Conservation (phyloP, 2,888 invertebrate species). For the Entomobrya multifasciata region DNA sequence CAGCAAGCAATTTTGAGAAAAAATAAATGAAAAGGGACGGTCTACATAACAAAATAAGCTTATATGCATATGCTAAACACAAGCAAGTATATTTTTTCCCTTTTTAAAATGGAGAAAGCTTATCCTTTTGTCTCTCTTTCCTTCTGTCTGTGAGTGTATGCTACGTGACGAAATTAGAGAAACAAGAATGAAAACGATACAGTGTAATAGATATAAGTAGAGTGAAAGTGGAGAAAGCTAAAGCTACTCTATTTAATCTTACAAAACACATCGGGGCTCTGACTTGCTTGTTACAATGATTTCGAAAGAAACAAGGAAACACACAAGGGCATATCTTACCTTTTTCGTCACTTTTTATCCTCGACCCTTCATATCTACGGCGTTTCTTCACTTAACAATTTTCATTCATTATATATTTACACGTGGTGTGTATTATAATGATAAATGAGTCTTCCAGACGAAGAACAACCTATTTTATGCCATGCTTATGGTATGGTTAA, state of each 20-base stretch:
- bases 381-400: background rate
- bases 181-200: constrained; percentile 21
- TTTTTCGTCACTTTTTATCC: background rate
- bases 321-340: background rate
- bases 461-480: background rate
- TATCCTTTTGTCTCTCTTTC: background rate
- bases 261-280: constrained; percentile 5
- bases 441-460: constrained; percentile 13
- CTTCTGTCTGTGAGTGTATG: background rate
- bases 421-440: background rate
- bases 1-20: background rate
- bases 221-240: background rate
- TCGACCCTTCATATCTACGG: background rate
- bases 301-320: too few species aligned
- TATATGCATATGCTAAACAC: too few species aligned
- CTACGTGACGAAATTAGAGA: constrained; percentile 38
- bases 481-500: background rate
- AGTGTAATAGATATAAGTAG: background rate
- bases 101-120: background rate
- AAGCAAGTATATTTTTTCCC: background rate
- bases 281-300: too few species aligned
- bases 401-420: constrained; percentile 33
- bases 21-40: background rate
- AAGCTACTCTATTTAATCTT: constrained; percentile 27
- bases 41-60: background rate